Evolutionary conservation across 92 coral and sea anemone species (phyloP).

Genomic region (Anthopleura xanthogrammica): DNA sequence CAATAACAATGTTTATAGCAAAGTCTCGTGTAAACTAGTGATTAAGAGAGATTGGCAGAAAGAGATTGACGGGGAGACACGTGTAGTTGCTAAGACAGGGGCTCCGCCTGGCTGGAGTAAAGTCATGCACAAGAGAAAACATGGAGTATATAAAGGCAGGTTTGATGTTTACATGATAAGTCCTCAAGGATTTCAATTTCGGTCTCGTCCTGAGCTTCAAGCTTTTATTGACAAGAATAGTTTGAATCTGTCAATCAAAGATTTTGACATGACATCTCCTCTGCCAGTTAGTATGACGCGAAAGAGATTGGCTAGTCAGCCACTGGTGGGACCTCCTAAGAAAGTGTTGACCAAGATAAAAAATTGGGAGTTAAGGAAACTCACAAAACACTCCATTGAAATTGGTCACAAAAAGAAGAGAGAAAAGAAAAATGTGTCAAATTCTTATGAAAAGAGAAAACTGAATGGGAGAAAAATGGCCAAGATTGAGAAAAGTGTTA

Average conservation of each 20-base stretch:
- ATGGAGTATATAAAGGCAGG: constrained; percentile 60
- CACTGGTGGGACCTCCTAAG: neutral
- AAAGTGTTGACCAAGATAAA: neutral
- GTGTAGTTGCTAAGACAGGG: constrained; percentile 23
- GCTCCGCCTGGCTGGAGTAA: constrained; percentile 72
- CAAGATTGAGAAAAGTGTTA: neutral
- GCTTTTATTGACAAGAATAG: constrained; percentile 31
- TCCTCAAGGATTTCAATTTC: constrained; percentile 70
- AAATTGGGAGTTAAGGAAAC: neutral
- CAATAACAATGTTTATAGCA: neutral
- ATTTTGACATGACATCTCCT: constrained; percentile 32
- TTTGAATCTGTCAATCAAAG: constrained; percentile 18
- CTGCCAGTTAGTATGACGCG: neutral
- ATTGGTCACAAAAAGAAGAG: neutral
- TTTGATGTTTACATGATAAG: constrained; percentile 65
- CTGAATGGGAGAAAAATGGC: neutral
- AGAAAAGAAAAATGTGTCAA: neutral
- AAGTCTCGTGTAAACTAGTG: neutral
- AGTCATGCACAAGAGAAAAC: constrained; percentile 47
- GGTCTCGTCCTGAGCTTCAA: constrained; percentile 60
- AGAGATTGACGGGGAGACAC: constrained; percentile 14
- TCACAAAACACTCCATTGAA: neutral
- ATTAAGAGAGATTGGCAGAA: constrained; percentile 5
- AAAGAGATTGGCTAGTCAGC: constrained; percentile 26
- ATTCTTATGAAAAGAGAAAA: neutral